Conservation (phyloP, 2,113 vertebrate species). For the Leptobrachium leishanense region DNA sequence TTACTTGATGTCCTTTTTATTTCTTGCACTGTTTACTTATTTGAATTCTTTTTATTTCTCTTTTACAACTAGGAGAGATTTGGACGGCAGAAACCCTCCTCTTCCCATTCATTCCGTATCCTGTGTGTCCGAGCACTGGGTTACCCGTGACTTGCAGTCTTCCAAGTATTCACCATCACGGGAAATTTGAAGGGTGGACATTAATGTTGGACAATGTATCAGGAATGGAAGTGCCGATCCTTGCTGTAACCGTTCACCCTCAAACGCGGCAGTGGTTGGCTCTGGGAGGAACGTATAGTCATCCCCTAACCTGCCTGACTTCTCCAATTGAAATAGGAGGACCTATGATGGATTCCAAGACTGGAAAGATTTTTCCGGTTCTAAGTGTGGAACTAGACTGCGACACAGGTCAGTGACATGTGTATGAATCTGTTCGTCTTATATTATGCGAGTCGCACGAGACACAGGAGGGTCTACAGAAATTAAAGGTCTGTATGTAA, state of each 20-base stretch:
- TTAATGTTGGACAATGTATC: constrained; percentile 78
- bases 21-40: background rate
- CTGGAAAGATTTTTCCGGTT: constrained; percentile 71
- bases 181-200: constrained; percentile 65
- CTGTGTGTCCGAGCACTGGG: constrained; percentile 62
- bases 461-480: too few relatives aligned
- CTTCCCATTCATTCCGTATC: constrained; percentile 79
- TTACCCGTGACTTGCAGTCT: constrained; percentile 62
- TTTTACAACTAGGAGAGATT: constrained; percentile 60
- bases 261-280: constrained; percentile 74
- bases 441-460: too few relatives aligned
- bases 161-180: constrained; percentile 65
- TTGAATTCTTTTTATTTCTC: background rate
- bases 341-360: constrained; percentile 74
- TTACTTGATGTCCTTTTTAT: too few relatives aligned
- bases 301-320: constrained; percentile 73
- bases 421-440: too few relatives aligned
- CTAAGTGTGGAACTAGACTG: constrained; percentile 74
- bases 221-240: constrained; percentile 78
- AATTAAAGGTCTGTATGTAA: too few relatives aligned
- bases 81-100: constrained; percentile 68
- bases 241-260: constrained; percentile 83
- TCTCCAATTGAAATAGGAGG: constrained; percentile 79
- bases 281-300: constrained; percentile 74
- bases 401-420: constrained; percentile 70